Conservation (phyloP, 2,797 vertebrate species). For the Paratrypauchen microcephalus region DNA sequence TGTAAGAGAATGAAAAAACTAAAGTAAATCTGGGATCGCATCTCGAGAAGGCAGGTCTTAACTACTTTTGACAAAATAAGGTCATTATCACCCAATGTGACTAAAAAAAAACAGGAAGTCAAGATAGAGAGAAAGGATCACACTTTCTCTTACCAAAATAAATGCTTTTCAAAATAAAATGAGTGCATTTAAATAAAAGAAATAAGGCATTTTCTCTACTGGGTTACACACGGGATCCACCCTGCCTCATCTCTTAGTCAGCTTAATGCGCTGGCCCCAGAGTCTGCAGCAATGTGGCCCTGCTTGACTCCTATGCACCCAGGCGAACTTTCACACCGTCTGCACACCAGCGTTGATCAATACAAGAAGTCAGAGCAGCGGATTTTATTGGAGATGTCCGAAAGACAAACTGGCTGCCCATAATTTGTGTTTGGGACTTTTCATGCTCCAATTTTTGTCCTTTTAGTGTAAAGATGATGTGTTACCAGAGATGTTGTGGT, state of each 20-base stretch:
- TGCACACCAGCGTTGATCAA: slow-evolving; percentile 16
- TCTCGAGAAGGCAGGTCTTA: no score
- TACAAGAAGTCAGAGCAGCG: slow-evolving; percentile 1
- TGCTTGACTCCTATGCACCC: slow-evolving; percentile 2
- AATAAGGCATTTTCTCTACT: no score
- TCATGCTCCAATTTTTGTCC: background rate
- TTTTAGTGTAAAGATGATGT: background rate
- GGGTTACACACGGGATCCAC: background rate
- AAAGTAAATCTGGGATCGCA: no score
- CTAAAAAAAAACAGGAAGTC: no score
- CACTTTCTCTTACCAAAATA: no score
- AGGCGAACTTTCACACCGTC: slow-evolving; percentile 15
- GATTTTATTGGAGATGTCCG: slow-evolving; percentile 14
- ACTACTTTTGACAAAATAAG: no score
- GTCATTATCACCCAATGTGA: no score
- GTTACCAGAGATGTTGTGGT: background rate
- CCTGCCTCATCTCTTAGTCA: slow-evolving; percentile 14
- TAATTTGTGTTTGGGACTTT: background rate
- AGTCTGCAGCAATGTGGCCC: slow-evolving; percentile 6
- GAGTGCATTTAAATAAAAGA: no score
- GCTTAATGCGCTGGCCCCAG: slow-evolving; percentile 8
- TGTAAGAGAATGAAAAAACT: no score
- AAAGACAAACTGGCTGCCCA: slow-evolving; percentile 9
- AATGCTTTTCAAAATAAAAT: no score
- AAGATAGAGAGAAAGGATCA: no score